phyloP scores from a whole-genome alignment of 2,797 vertebrate species.

The Typhlichthys subterraneus region DNA sequence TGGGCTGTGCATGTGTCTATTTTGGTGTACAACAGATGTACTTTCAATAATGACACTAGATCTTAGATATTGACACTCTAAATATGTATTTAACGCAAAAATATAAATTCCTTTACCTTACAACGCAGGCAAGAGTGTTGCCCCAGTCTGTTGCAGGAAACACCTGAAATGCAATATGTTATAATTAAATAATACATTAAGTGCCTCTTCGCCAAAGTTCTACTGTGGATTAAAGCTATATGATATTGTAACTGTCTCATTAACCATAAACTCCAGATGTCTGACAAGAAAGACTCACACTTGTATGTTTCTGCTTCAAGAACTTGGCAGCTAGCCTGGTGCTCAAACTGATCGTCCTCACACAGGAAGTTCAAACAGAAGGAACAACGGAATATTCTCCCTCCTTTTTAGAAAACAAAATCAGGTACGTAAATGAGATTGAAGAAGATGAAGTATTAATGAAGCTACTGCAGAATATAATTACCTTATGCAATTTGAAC shows the following conservation, averaged over 20 bases:
- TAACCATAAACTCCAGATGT: background rate
- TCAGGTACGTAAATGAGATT: no score
- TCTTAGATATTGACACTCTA: background rate
- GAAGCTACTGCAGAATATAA: no score
- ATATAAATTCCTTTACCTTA: conserved; percentile 80
- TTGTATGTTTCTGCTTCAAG: conserved; percentile 97
- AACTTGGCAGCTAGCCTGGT: conserved; percentile 98
- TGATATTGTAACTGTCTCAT: background rate
- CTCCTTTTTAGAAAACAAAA: conserved; percentile 77
- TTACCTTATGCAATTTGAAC: no score
- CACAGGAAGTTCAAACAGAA: conserved; percentile 97
- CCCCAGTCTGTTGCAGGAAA: conserved; percentile 94
- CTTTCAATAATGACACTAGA: background rate
- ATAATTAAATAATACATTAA: background rate
- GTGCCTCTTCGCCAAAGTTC: background rate
- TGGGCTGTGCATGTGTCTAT: no score
- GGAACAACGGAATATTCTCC: conserved; percentile 94
- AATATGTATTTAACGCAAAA: background rate
- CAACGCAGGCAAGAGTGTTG: conserved; percentile 96
- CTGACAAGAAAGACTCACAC: conserved; percentile 81
- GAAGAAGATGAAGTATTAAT: no score
- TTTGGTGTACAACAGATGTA: no score
- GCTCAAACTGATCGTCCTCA: conserved; percentile 99
- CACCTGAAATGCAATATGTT: conserved; percentile 73
- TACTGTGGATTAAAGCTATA: background rate